Percentiles rank a stretch among this genome's conserved stretches.
Evolutionary conservation across 1,140 invertebrate genomes (phyloP).

Genomic region (Cyclina sinensis): DNA sequence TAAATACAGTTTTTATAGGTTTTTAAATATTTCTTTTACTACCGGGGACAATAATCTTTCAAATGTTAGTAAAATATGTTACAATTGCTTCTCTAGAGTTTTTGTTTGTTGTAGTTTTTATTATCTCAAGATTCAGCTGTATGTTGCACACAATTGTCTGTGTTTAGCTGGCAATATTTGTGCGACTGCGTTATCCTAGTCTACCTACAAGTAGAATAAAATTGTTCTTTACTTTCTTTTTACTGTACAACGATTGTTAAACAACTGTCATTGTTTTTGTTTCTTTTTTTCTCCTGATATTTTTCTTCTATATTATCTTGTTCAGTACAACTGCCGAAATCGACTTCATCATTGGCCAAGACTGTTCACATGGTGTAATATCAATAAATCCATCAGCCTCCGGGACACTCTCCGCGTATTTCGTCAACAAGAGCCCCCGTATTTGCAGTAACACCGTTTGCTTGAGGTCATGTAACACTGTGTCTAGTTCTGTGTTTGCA

Average conservation of each 20-base stretch:
- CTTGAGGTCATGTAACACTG: not conserved
- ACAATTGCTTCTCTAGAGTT: too few species aligned
- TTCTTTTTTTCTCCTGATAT: not conserved
- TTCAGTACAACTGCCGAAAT: not conserved
- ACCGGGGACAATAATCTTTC: too few species aligned
- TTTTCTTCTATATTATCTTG: not conserved
- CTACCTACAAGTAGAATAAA: not conserved
- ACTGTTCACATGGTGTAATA: not conserved
- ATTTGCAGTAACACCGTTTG: not conserved
- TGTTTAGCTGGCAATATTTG: not conserved
- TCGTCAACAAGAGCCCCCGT: not conserved
- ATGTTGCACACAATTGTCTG: too few species aligned
- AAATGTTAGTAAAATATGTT: too few species aligned
- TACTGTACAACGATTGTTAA: too few species aligned
- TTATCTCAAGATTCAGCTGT: too few species aligned
- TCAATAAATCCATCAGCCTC: not conserved
- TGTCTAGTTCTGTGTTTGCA: not conserved
- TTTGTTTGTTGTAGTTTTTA: too few species aligned
- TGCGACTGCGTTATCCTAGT: too few species aligned
- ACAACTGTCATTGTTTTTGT: not conserved
- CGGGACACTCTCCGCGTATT: not conserved
- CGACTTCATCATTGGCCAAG: conserved; percentile 17
- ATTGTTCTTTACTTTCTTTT: not conserved
- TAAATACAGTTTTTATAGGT: not conserved
- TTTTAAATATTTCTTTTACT: too few species aligned